Evolutionary conservation across 2,113 vertebrate species (phyloP).

Genomic region (Orthonyx spaldingii): DNA sequence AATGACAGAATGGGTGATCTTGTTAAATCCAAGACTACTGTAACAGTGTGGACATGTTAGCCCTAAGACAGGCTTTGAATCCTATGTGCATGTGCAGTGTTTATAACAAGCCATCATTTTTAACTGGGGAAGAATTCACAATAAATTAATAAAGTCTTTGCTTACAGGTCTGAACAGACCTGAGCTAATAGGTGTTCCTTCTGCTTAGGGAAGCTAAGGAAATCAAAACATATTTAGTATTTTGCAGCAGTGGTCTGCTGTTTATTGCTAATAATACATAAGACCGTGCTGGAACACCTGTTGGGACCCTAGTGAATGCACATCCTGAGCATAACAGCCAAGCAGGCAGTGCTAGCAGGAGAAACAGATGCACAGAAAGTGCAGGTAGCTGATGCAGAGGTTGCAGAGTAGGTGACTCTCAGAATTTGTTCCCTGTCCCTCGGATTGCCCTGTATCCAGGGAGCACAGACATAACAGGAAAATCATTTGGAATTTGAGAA

Average conservation of each 20-base stretch:
- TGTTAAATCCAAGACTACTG: neutral
- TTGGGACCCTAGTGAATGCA: neutral
- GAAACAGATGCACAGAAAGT: neutral
- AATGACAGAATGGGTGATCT: neutral
- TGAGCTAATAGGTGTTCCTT: neutral
- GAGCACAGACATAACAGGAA: neutral
- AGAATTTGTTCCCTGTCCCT: neutral
- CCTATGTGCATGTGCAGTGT: neutral
- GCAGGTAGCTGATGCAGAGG: neutral
- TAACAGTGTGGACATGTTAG: neutral
- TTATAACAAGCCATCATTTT: neutral
- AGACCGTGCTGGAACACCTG: neutral
- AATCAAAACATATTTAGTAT: neutral
- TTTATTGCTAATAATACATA: neutral
- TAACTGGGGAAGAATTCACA: neutral
- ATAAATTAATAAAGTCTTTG: neutral
- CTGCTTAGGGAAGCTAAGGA: neutral
- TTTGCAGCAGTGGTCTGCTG: neutral
- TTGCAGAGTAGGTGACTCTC: fast-evolving
- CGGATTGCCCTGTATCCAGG: too few relatives aligned
- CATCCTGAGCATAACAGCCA: neutral
- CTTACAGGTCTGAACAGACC: neutral
- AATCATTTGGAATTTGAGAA: neutral
- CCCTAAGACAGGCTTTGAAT: neutral
- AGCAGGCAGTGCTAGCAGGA: neutral